phyloP scores from a whole-genome alignment of 1,140 invertebrate species.

The Trissolcus basalis region DNA sequence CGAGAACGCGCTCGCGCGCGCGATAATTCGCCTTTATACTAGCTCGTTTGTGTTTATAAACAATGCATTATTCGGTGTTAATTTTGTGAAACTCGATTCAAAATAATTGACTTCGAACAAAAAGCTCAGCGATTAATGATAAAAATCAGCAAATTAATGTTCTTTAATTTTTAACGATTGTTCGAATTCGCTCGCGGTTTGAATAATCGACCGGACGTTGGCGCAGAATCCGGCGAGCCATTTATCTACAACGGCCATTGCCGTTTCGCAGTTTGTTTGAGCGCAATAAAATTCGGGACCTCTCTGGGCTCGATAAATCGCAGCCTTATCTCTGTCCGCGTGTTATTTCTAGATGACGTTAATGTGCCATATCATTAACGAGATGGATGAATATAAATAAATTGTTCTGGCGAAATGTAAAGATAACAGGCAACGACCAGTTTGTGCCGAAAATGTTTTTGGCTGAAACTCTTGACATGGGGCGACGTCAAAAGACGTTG shows the following conservation, averaged over 20 bases:
- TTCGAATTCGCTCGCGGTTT: conserved; percentile 6
- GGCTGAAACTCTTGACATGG: no score
- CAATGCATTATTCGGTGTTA: conserved; percentile 19
- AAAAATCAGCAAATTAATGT: background rate
- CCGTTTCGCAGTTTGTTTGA: conserved; percentile 33
- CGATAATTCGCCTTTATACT: conserved; percentile 18
- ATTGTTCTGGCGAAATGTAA: conserved; percentile 21
- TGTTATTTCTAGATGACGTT: conserved; percentile 45
- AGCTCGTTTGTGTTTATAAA: conserved; percentile 3
- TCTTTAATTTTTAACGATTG: conserved; percentile 13
- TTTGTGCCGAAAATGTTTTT: conserved; percentile 36
- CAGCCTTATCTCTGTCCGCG: conserved; percentile 36
- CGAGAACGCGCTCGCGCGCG: background rate
- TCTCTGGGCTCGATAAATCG: conserved; percentile 30
- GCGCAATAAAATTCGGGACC: conserved; percentile 32
- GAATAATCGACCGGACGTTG: conserved; percentile 18
- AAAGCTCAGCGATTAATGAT: no score
- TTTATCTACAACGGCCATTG: background rate
- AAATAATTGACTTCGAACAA: no score
- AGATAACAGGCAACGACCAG: conserved; percentile 36
- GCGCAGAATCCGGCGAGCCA: no score
- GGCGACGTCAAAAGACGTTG: background rate
- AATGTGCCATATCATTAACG: conserved; percentile 51
- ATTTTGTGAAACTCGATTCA: background rate
- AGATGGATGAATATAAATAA: conserved; percentile 37